These are phyloP conservation scores for Luscinia luscinia DNA, from an alignment of 2,797 vertebrate species.

Conservation along the genomic window DNA sequence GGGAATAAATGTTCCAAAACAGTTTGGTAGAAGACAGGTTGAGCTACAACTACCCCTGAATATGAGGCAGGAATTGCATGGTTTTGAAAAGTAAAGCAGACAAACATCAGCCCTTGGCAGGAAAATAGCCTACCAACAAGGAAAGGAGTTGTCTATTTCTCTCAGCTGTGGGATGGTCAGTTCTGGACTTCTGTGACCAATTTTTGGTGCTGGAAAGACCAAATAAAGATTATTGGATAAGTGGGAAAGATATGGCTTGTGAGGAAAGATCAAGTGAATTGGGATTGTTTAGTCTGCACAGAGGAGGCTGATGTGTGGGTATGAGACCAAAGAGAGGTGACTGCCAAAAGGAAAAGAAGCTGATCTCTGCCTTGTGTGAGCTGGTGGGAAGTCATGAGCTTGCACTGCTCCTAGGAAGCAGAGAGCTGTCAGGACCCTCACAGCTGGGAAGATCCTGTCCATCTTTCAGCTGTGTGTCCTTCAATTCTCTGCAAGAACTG, in stretches of 20 bases:
- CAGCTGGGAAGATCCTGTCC: not conserved
- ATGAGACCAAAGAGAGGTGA: not conserved
- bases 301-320: not conserved
- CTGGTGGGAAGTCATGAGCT: not conserved
- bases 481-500: fast-evolving
- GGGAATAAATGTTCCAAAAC: not conserved
- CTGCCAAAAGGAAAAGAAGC: not conserved
- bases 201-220: not conserved
- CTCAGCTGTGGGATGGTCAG: not conserved
- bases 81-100: not conserved
- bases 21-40: not conserved
- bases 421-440: not conserved
- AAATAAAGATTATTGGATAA: not conserved
- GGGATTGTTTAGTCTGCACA: not conserved
- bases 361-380: not conserved
- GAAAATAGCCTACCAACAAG: not conserved
- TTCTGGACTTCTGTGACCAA: not conserved
- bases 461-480: not conserved
- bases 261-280: not conserved
- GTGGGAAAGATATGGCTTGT: not conserved
- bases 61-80: not conserved
- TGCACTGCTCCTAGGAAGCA: not conserved
- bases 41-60: not conserved
- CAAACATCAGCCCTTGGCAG: not conserved
- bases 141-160: not conserved